Conservation (phyloP, 2,797 vertebrate species). For the Platalea minor region DNA sequence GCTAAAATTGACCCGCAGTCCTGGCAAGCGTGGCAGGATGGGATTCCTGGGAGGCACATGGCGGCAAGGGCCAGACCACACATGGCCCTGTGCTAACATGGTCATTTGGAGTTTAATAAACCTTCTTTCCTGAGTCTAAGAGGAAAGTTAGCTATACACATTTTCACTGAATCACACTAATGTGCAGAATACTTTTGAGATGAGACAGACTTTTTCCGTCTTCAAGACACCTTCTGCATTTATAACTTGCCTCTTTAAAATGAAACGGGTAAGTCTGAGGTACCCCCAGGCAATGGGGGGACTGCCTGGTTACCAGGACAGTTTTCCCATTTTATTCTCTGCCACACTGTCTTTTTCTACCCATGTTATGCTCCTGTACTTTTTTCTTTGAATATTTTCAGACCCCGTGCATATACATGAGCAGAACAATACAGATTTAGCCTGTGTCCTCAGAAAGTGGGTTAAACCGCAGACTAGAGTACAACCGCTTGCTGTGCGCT, state of each 20-base stretch:
- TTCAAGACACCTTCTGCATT: neutral
- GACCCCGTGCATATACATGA: neutral
- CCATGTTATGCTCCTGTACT: neutral
- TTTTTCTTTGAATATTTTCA: constrained; percentile 11
- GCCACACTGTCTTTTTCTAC: neutral
- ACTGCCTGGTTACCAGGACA: neutral
- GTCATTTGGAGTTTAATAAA: neutral
- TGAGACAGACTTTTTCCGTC: neutral
- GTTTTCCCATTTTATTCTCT: neutral
- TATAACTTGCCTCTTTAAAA: neutral
- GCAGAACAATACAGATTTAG: constrained; percentile 20
- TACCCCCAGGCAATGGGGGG: neutral
- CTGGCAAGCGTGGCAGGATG: fast-evolving
- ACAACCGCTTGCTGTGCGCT: neutral
- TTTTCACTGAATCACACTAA: neutral
- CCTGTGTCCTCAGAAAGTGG: neutral
- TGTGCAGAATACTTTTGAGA: neutral
- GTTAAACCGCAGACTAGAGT: neutral
- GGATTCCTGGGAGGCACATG: neutral
- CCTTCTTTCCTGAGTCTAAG: neutral
- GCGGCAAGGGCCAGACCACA: neutral
- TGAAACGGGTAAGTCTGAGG: neutral
- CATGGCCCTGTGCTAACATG: fast-evolving
- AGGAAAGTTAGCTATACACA: neutral
- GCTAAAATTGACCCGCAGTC: neutral